A percentile compares a stretch with the other conserved stretches of the same genome.
Conservation (phyloP, 2,113 vertebrate species). For the Mormyrus lacerda region DNA sequence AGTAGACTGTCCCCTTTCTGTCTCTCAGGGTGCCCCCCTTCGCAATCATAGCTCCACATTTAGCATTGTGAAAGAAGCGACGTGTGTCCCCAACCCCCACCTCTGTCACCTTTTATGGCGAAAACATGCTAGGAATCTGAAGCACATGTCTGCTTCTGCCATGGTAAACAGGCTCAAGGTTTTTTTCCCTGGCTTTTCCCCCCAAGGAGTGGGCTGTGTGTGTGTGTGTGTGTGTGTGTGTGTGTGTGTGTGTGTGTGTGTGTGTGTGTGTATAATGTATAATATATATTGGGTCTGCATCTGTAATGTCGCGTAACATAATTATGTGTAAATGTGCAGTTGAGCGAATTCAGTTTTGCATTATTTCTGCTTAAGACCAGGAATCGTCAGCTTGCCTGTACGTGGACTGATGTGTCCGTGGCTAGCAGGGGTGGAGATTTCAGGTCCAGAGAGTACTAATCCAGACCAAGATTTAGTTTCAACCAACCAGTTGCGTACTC, state of each 20-base stretch:
- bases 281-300: background rate
- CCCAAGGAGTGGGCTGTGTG: background rate
- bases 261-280: no score
- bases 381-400: background rate
- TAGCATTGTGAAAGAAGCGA: constrained; percentile 17
- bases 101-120: constrained; percentile 26
- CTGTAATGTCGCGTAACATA: background rate
- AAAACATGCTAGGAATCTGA: constrained; percentile 24
- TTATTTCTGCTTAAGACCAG: background rate
- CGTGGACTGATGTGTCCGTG: background rate
- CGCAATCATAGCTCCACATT: constrained; percentile 2
- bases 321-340: background rate
- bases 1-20: background rate
- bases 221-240: no score
- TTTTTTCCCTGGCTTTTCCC: background rate
- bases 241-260: no score
- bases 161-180: background rate
- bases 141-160: background rate
- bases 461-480: no score
- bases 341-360: background rate
- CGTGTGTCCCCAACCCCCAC: constrained; percentile 3
- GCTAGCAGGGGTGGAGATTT: no score
- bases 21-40: background rate
- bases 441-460: no score
- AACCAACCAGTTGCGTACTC: no score